phyloP scores from a whole-genome alignment of 2,113 vertebrate genomes.

The Butorides virescens region DNA sequence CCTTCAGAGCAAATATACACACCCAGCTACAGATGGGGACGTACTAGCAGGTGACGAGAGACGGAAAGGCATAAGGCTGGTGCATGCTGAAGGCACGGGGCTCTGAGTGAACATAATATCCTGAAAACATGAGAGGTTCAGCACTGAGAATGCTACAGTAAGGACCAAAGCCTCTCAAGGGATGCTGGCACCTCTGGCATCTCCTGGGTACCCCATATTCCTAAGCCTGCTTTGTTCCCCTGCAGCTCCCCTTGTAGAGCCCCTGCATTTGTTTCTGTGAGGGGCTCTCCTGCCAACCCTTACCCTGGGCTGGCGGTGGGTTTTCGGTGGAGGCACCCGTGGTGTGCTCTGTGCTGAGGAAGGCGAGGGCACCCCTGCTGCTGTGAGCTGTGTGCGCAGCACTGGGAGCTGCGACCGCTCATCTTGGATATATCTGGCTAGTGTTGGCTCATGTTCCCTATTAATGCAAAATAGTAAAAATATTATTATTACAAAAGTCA shows the following conservation, averaged over 20 bases:
- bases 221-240: not conserved
- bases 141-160: not conserved
- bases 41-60: not conserved
- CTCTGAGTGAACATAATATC: not conserved
- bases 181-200: not conserved
- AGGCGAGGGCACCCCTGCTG: not conserved
- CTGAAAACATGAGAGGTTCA: not conserved
- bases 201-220: not conserved
- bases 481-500: conserved; percentile 55
- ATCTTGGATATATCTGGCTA: not conserved
- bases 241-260: not conserved
- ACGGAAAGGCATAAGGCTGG: not conserved
- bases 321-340: not conserved
- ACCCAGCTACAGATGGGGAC: not conserved
- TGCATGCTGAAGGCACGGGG: not conserved
- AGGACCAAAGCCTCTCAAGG: not conserved
- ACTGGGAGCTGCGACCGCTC: not conserved
- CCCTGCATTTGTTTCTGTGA: not conserved
- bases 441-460: not conserved
- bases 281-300: not conserved
- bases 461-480: conserved; percentile 60
- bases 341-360: not conserved
- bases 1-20: not conserved
- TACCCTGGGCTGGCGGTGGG: not conserved
- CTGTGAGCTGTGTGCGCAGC: not conserved